Conservation (phyloP, 2,797 vertebrate genomes). For the Antennarius maculatus region DNA sequence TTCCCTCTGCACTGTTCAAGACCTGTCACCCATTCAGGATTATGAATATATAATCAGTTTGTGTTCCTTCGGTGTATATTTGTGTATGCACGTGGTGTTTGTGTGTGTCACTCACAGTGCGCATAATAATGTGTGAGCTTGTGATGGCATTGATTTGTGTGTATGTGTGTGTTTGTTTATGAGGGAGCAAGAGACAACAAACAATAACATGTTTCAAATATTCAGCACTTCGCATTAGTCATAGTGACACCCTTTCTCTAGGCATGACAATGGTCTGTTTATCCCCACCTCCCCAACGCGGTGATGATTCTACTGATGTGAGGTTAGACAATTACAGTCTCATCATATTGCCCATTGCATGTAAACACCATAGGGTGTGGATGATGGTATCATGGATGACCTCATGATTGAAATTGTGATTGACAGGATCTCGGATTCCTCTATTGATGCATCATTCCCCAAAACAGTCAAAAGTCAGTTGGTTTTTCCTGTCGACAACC, state of each 20-base stretch:
- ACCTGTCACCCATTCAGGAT: constrained; percentile 77
- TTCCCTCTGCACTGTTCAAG: constrained; percentile 61
- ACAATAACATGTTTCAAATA: constrained; percentile 70
- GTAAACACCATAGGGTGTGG: too few species aligned
- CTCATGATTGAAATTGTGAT: too few species aligned
- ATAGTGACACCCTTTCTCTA: constrained; percentile 73
- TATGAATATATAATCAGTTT: constrained; percentile 76
- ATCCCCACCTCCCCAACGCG: constrained; percentile 16
- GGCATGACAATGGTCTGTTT: constrained; percentile 49
- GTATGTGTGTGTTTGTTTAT: constrained; percentile 45
- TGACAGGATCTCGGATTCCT: too few species aligned
- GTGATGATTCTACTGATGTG: too few species aligned
- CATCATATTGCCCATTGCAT: too few species aligned
- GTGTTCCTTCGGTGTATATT: constrained; percentile 51
- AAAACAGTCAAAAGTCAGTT: too few species aligned
- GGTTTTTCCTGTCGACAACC: too few species aligned
- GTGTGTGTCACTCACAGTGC: constrained; percentile 66
- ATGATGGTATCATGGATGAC: too few species aligned
- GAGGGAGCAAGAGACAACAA: constrained; percentile 49
- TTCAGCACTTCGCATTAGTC: constrained; percentile 70
- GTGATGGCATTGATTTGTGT: constrained; percentile 48
- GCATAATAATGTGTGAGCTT: constrained; percentile 52
- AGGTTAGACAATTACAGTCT: too few species aligned
- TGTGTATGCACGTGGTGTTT: constrained; percentile 49
- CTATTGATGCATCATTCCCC: too few species aligned